Evolutionary conservation across 2,113 vertebrate species (phyloP).

Genomic region (Triplophysa dalaica): DNA sequence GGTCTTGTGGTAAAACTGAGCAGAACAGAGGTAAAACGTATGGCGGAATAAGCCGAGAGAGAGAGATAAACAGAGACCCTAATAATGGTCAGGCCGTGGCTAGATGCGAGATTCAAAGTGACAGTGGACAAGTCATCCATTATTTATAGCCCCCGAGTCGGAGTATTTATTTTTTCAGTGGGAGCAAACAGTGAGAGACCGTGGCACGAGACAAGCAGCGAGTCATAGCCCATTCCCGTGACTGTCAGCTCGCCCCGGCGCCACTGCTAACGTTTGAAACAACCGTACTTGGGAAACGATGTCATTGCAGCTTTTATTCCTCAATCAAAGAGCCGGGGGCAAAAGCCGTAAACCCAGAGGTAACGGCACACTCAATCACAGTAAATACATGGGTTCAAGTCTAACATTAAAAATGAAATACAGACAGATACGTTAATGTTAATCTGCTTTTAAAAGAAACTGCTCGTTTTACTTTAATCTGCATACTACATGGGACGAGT

Average conservation of each 20-base stretch:
- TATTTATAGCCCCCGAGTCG: conserved; percentile 75
- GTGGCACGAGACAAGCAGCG: conserved; percentile 77
- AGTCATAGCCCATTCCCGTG: conserved; percentile 70
- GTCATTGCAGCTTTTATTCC: background rate
- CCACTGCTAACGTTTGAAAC: conserved; percentile 31
- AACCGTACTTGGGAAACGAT: background rate
- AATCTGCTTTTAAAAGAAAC: background rate
- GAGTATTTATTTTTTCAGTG: conserved; percentile 74
- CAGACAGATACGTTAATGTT: background rate
- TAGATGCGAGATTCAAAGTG: conserved; percentile 78
- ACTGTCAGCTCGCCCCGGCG: conserved; percentile 61
- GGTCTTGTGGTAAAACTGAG: conserved; percentile 68
- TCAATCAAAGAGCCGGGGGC: conserved; percentile 43
- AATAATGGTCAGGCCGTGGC: conserved; percentile 72
- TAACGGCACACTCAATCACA: conserved; percentile 9
- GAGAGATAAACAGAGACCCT: conserved; percentile 66
- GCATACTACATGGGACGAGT: too few relatives aligned
- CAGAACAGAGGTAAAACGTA: conserved; percentile 73
- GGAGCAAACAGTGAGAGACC: conserved; percentile 71
- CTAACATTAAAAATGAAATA: background rate
- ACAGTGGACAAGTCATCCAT: conserved; percentile 81
- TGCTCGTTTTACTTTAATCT: too few relatives aligned
- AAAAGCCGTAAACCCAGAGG: conserved; percentile 34
- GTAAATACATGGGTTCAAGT: background rate
- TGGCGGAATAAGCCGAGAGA: conserved; percentile 53